phyloP scores from a whole-genome alignment of 2,888 invertebrate species.

The Cactoblastis cactorum region DNA sequence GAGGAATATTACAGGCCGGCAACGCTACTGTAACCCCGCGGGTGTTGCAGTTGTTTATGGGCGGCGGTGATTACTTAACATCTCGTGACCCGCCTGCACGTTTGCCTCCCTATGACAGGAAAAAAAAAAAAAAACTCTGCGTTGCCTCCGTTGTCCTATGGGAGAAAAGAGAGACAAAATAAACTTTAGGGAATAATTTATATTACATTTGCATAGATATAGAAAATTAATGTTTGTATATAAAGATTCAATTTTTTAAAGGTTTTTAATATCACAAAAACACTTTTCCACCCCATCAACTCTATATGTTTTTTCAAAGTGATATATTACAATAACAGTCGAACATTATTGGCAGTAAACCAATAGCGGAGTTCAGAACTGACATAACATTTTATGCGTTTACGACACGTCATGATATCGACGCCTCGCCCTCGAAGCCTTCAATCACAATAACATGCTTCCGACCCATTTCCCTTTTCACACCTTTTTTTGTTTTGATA shows the following conservation, averaged over 20 bases:
- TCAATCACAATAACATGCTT: slow-evolving; percentile 34
- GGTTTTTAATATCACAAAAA: neutral
- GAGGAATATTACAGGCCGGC: too few relatives aligned
- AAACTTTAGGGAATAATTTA: too few relatives aligned
- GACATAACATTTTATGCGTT: slow-evolving; percentile 28
- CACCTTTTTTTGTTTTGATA: slow-evolving; percentile 22
- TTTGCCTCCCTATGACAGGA: too few relatives aligned
- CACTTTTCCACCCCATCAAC: neutral
- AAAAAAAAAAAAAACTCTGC: too few relatives aligned
- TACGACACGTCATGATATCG: slow-evolving; percentile 20
- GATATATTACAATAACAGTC: slow-evolving; percentile 2
- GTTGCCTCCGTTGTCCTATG: too few relatives aligned
- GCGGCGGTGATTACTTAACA: too few relatives aligned
- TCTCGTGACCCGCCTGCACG: too few relatives aligned
- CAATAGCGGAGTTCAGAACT: slow-evolving; percentile 19
- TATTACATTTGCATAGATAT: too few relatives aligned
- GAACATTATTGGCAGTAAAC: slow-evolving; percentile 8
- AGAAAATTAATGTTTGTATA: neutral
- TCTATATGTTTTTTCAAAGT: neutral
- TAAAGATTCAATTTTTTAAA: neutral
- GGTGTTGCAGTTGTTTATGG: too few relatives aligned
- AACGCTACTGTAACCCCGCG: too few relatives aligned
- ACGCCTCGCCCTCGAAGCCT: slow-evolving; percentile 15
- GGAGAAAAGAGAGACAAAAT: too few relatives aligned
- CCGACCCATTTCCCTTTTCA: slow-evolving; percentile 37